These are phyloP conservation scores for Phymatocera aterrima DNA, from an alignment of 2,888 invertebrate species.

Conservation along the genomic window DNA sequence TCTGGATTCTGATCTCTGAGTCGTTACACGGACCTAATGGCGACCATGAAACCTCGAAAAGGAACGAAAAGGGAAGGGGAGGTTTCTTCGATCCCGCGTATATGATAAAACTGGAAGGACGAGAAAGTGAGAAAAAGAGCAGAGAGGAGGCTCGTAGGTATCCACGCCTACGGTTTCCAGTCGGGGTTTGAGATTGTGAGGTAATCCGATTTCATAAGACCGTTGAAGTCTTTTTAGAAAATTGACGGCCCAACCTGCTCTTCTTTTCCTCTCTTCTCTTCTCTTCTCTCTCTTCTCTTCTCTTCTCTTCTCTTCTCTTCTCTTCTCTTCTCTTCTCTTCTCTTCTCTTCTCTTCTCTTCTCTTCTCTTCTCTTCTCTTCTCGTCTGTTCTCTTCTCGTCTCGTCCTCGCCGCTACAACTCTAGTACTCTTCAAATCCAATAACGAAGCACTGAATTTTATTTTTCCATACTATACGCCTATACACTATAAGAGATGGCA, in stretches of 20 bases:
- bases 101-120: background rate
- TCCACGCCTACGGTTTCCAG: background rate
- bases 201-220: constrained; percentile 34
- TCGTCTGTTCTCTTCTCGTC: too few relatives aligned
- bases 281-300: too few relatives aligned
- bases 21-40: constrained; percentile 24
- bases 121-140: background rate
- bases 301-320: too few relatives aligned
- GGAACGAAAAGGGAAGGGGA: background rate
- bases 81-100: background rate
- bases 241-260: constrained; percentile 21
- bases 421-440: constrained; percentile 28
- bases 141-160: background rate
- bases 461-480: background rate
- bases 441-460: constrained; percentile 29
- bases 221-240: constrained; percentile 32
- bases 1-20: constrained; percentile 22
- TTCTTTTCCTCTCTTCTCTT: too few relatives aligned
- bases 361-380: too few relatives aligned
- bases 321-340: too few relatives aligned
- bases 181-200: constrained; percentile 2
- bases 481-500: background rate
- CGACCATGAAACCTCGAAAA: constrained; percentile 10
- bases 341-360: too few relatives aligned
- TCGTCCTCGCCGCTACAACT: too few relatives aligned